A percentile compares a stretch with the other conserved stretches of the same genome.
phyloP scores from a whole-genome alignment of 1,140 invertebrate species.

The Centruroides sculpturatus region DNA sequence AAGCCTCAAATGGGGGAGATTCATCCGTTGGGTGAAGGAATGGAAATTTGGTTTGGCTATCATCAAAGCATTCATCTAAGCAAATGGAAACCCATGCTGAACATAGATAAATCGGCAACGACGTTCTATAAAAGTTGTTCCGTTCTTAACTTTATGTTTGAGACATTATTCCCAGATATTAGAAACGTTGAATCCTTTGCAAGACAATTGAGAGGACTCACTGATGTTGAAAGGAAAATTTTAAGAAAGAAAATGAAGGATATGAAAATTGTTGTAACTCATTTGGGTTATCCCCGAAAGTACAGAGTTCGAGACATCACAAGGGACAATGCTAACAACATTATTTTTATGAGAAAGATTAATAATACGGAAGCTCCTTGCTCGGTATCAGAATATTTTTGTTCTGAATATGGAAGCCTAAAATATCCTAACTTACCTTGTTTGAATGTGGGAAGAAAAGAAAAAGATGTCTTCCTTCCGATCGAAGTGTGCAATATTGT shows the following conservation, averaged over 20 bases:
- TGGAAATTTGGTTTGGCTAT: constrained; percentile 16
- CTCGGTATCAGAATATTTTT: constrained; percentile 3
- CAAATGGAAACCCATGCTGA: background rate
- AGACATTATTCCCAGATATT: too few species aligned
- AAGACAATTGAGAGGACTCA: too few species aligned
- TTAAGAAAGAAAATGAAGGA: too few species aligned
- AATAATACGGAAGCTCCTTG: background rate
- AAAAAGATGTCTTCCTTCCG: constrained; percentile 21
- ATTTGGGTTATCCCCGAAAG: constrained; percentile 9
- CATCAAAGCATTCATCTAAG: constrained; percentile 12
- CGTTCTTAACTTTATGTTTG: too few species aligned
- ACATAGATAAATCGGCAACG: too few species aligned
- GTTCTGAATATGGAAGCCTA: background rate
- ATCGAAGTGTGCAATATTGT: constrained; percentile 25
- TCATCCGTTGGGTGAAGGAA: constrained; percentile 1
- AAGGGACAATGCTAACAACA: constrained; percentile 4
- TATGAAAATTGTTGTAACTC: constrained; percentile 8
- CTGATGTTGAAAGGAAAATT: too few species aligned
- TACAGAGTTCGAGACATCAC: constrained; percentile 14
- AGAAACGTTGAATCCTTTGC: too few species aligned
- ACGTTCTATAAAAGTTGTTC: too few species aligned
- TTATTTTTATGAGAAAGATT: background rate
- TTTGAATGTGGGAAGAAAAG: constrained; percentile 20
- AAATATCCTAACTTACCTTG: constrained; percentile 25
- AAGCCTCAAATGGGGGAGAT: background rate